Base-by-base conservation (phyloP, 2,113 vertebrate species). In the Haplotaxodon microlepis region DNA sequence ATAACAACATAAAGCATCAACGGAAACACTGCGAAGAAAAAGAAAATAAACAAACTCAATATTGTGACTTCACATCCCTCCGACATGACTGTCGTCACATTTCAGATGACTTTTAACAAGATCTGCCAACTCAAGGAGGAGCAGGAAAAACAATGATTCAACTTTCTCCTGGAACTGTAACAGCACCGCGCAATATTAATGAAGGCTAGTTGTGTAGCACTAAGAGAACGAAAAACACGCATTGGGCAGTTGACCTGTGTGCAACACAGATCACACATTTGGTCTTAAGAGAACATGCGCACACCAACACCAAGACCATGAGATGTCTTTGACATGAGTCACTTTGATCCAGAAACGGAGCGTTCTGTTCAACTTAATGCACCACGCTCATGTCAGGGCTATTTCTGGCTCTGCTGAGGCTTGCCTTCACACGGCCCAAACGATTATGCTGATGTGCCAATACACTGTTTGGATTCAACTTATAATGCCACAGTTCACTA, bases 311-410 rank as follows among this genome's bases (percentile, higher is more conserved):
- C 59, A 51, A 76, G 11, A 21, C 40, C 73, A 63, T 2, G 7
- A 89, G 50, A 92, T 92, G 54, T 90, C 83, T 93, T 12, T n/a
- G 42, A 57, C 57, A 53, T 89, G 93, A 95, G 89, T 95, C 94
- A 95, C 89, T 90, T 90, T 83, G 45, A 92, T 89, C 50, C 71
- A 88, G 53, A 88, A 87, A 85, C 78, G 16, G 21, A 3, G n/a
- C 61, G 88, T 88, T 86, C 78, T 87, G 63, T 83, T 88, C 51
- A 84, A n/a, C 76, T 59, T 66, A 80, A 88, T 69, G 63, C 86
- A 85, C 5, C 83, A 51, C 85, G 83, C 84, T 92, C 86, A 84
- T 73, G 69, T 56, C 21, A 1, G 42, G 13, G 83, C 88, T 90
- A 85, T 92, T 93, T 84, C 78, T 59, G 82, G 84, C 31, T 78